A percentile compares a stretch with the other conserved stretches of the same genome.
Evolutionary conservation across 2,797 vertebrate species (phyloP).

Genomic region (Ctenosaura bakeri): DNA sequence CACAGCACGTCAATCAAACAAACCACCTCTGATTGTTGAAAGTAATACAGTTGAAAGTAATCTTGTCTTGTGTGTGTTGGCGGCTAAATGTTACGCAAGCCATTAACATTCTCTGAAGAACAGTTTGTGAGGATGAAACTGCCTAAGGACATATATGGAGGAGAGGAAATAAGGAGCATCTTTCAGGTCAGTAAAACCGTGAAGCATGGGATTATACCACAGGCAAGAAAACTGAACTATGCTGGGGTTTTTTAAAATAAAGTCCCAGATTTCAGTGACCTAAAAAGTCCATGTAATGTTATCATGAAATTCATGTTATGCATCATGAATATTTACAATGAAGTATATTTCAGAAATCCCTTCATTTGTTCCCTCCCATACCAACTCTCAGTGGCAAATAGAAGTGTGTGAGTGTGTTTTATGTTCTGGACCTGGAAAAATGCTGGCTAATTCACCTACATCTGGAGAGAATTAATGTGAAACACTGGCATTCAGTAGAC

Average conservation of each 20-base stretch:
- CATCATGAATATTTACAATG: background rate
- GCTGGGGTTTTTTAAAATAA: background rate
- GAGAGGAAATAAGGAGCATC: background rate
- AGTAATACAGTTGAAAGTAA: background rate
- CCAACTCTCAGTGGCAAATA: background rate
- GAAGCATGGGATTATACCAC: slow-evolving; percentile 23
- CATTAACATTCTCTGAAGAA: background rate
- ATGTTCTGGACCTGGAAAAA: slow-evolving; percentile 29
- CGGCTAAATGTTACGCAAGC: slow-evolving; percentile 20
- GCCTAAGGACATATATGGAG: background rate
- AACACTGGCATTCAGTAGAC: background rate
- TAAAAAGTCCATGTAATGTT: slow-evolving; percentile 7
- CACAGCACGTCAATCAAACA: too few species aligned
- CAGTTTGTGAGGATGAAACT: background rate
- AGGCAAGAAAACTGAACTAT: slow-evolving; percentile 19
- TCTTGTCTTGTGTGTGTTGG: slow-evolving; percentile 1
- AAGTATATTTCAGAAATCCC: background rate
- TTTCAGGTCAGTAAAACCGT: slow-evolving; percentile 13
- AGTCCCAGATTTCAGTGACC: background rate
- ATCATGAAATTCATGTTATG: slow-evolving; percentile 23
- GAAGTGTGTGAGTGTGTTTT: slow-evolving; percentile 38
- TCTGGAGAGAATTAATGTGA: background rate
- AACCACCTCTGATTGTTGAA: background rate
- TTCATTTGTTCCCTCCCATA: background rate
- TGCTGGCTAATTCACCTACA: slow-evolving; percentile 32